These are phyloP conservation scores for Lochmaea crataegi DNA, from an alignment of 2,888 invertebrate species.

Conservation along the genomic window DNA sequence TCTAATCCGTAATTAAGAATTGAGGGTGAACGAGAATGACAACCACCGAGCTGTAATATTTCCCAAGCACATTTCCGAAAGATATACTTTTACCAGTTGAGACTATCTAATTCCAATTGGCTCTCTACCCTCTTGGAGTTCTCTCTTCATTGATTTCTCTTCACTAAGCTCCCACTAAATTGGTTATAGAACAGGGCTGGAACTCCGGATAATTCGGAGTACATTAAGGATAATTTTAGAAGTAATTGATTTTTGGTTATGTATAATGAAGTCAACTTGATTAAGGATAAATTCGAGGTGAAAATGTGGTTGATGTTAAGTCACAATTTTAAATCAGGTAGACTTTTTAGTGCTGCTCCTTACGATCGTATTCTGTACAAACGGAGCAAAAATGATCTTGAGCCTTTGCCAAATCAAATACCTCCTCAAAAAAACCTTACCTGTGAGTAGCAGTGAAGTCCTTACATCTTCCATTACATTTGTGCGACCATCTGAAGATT, in stretches of 20 bases:
- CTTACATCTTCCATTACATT: too few species aligned
- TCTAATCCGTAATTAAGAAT: constrained; percentile 61
- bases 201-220: constrained; percentile 24
- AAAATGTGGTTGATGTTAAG: too few species aligned
- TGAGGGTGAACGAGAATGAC: constrained; percentile 56
- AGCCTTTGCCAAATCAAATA: too few species aligned
- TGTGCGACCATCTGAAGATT: too few species aligned
- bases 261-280: neutral
- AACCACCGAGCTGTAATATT: constrained; percentile 41
- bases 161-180: constrained; percentile 62
- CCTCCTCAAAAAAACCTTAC: too few species aligned
- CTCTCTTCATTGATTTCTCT: constrained; percentile 64
- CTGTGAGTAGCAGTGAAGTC: too few species aligned
- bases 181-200: constrained; percentile 53
- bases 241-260: neutral
- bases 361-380: too few species aligned
- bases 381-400: too few species aligned
- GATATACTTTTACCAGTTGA: constrained; percentile 50
- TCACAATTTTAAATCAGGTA: too few species aligned
- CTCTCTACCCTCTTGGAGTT: constrained; percentile 46
- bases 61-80: constrained; percentile 59
- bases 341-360: too few species aligned
- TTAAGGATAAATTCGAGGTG: too few species aligned
- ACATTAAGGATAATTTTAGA: neutral
- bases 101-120: constrained; percentile 61